Conservation (phyloP, 2,888 invertebrate genomes). For the Meganola albula region DNA sequence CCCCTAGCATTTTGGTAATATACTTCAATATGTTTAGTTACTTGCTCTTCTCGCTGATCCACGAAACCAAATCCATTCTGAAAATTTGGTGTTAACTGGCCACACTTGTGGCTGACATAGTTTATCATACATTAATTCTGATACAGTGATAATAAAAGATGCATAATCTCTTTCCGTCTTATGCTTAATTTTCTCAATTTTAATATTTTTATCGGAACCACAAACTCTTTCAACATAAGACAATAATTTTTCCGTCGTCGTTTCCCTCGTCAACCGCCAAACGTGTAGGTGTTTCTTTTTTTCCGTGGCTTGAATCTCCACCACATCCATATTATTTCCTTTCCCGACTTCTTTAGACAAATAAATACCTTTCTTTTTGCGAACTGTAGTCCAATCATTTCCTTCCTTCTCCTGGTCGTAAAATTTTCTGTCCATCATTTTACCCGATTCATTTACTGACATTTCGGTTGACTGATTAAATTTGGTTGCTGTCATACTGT, state of each 20-base stretch:
- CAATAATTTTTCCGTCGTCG: neutral
- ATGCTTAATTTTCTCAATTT: conserved; percentile 2
- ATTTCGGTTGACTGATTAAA: too few species aligned
- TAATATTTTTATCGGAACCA: neutral
- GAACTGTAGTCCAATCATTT: neutral
- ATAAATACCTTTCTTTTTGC: conserved; percentile 1
- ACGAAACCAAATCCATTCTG: too few species aligned
- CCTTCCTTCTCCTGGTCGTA: conserved; percentile 1
- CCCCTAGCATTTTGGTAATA: too few species aligned
- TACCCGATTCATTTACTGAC: too few species aligned
- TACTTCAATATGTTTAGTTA: too few species aligned
- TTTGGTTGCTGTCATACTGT: too few species aligned
- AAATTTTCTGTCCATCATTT: too few species aligned
- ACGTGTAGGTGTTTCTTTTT: conserved; percentile 5
- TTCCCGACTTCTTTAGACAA: neutral
- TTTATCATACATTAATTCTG: neutral
- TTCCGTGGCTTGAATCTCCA: conserved; percentile 4
- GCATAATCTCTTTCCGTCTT: too few species aligned
- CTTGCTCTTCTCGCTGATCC: too few species aligned
- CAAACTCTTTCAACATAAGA: conserved; percentile 2
- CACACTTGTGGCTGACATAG: too few species aligned
- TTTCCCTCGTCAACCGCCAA: conserved; percentile 1
- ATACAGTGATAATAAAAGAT: neutral
- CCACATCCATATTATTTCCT: neutral
- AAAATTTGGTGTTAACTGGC: too few species aligned